Evolutionary conservation across 2,113 vertebrate genomes (phyloP), one percentile per base, ranked within the genome.

Genomic region (Oreochromis tanganicae): DNA sequence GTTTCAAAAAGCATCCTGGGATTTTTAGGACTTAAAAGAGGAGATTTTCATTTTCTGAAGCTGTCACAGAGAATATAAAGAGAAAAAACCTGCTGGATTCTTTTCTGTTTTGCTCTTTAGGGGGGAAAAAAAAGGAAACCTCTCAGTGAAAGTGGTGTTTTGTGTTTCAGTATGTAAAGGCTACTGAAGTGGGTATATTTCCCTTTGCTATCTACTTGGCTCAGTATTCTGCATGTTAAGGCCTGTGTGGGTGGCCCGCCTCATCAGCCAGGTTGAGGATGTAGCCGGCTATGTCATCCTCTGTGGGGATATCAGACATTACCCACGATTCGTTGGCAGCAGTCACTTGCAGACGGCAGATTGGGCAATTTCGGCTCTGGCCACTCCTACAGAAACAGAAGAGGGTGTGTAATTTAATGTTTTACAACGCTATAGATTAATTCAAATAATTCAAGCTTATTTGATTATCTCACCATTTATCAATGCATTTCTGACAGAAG

Each of bases 401-500:
- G 21, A 13, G 9, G 4, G 38, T 19, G 27, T 12, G 24, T 19
- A 32, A n/a, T 78, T 5, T 50, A 50, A 32, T 3, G 71, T 19
- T 50, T 32, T n/a, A 78, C 1, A 50, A 50, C 1, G 27, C 71
- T 12, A 7, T 32, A 8, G 27, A 50, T 32, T 6, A 78, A 50
- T 48, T 43, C 9, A 3, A 46, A 50, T n/a, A 46, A 50, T n/a
- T 50, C 9, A 29, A 61, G 32, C 5, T 19, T 41, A 19, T 46
- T 36, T 32, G 4, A 12, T 19, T 11, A 7, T 57, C 94, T 96
- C 94, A 99, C 98, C 99, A 99, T 94, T 98, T 99, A 92, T 99
- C 99, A 75, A 99, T 99, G 93, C 99, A 99, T 84, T 99, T 99
- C 97, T 99, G 99, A 95, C 99, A 99, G 95, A 99, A 99, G 93